These are phyloP conservation scores for Chloroceryle inda DNA, from an alignment of 2,797 vertebrate species.

Conservation along the genomic window DNA sequence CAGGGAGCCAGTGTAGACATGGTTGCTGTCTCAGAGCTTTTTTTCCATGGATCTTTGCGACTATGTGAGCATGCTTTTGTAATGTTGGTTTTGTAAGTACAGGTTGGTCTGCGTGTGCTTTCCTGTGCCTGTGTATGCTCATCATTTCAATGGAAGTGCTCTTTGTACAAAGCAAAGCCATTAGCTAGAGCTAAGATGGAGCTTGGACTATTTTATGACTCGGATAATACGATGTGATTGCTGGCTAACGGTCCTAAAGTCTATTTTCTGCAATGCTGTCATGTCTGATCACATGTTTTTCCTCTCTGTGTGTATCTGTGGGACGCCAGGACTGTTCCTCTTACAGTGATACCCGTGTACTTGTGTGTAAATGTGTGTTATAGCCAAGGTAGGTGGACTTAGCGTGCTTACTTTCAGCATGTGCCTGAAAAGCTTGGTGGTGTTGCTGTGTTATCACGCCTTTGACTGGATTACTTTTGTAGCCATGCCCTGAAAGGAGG, in stretches of 20 bases:
- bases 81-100: not conserved
- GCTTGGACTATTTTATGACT: not conserved
- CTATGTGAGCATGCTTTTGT: not conserved
- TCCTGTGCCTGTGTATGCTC: not conserved
- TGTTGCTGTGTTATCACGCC: not conserved
- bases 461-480: not conserved
- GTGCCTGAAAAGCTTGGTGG: not conserved
- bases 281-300: not conserved
- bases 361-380: not conserved
- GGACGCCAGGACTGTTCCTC: not conserved
- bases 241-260: not conserved
- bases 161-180: not conserved
- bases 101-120: not conserved
- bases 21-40: not conserved
- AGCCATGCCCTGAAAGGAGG: not conserved
- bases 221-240: not conserved
- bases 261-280: not conserved
- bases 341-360: not conserved
- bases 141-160: not conserved
- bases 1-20: not conserved
- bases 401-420: constrained; percentile 23
- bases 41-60: not conserved
- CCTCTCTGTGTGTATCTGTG: not conserved
- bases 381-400: not conserved
- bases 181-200: not conserved